Conservation (phyloP, 2,113 vertebrate genomes). For the Percopsis transmontana region DNA sequence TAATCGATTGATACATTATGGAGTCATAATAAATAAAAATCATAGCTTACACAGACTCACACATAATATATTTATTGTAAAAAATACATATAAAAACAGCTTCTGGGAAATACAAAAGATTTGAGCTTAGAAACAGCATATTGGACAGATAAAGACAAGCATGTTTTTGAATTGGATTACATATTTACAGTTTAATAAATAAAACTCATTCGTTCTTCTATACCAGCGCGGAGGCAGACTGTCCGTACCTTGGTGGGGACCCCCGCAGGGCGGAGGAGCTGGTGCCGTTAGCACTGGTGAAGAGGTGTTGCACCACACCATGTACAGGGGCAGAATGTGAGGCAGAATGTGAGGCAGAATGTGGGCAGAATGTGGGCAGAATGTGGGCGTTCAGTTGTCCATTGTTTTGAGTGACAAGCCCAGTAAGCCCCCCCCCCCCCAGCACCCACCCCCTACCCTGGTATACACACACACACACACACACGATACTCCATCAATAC, state of each 20-base stretch:
- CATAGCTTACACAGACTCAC: constrained; percentile 56
- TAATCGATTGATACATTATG: background rate
- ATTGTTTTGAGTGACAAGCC: too few relatives aligned
- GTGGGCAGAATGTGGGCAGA: too few relatives aligned
- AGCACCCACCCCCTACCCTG: too few relatives aligned
- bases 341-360: too few relatives aligned
- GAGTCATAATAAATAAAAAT: constrained; percentile 6
- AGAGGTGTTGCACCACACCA: too few relatives aligned
- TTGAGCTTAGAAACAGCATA: constrained; percentile 79
- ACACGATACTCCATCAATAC: too few relatives aligned
- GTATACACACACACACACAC: too few relatives aligned
- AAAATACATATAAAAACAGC: constrained; percentile 86
- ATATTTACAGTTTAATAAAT: constrained; percentile 87
- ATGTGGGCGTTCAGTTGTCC: too few relatives aligned
- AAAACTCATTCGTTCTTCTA: constrained; percentile 74
- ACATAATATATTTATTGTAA: constrained; percentile 83
- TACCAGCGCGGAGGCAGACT: constrained; percentile 77
- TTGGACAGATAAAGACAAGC: constrained; percentile 77
- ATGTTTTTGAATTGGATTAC: constrained; percentile 71
- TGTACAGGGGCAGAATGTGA: too few relatives aligned
- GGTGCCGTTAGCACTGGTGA: too few relatives aligned
- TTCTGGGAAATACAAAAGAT: constrained; percentile 83
- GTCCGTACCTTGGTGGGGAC: constrained; percentile 60
- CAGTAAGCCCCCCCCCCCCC: too few relatives aligned
- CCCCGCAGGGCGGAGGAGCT: too few relatives aligned